Evolutionary conservation across 2,888 invertebrate genomes (phyloP).

Genomic region (Cyclophora punctaria): DNA sequence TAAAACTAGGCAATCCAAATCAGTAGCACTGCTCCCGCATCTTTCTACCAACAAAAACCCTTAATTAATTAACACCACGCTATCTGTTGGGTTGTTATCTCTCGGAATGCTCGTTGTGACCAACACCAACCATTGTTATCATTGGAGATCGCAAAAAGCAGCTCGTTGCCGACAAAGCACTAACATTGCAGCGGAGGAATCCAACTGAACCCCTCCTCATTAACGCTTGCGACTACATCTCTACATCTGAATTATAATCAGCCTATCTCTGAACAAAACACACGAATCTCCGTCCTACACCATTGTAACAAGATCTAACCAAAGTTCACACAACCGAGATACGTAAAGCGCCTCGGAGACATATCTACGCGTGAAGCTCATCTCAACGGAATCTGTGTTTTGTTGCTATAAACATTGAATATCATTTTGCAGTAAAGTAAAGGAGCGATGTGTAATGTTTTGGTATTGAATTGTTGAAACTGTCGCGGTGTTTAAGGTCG

Average conservation of each 20-base stretch:
- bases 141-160: conserved; percentile 68
- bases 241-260: conserved; percentile 25
- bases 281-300: conserved; percentile 7
- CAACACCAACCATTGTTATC: conserved; percentile 62
- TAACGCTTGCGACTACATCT: conserved; percentile 58
- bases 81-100: conserved; percentile 49
- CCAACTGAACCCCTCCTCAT: conserved; percentile 63
- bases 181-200: conserved; percentile 61
- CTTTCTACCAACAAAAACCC: conserved; percentile 24
- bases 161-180: conserved; percentile 67
- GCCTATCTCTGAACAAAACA: conserved; percentile 23
- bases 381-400: too few relatives aligned
- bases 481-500: conserved; percentile 7
- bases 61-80: conserved; percentile 52
- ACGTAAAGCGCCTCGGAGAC: conserved; percentile 7
- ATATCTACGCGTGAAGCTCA: neutral
- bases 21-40: conserved; percentile 11
- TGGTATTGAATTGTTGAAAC: conserved; percentile 2
- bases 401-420: too few relatives aligned
- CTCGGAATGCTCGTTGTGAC: conserved; percentile 51
- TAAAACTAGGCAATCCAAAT: neutral
- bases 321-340: neutral
- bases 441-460: conserved; percentile 3
- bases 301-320: conserved; percentile 3
- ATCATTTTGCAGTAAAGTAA: too few relatives aligned